Percentiles rank a stretch among this genome's conserved stretches.
phyloP scores from a whole-genome alignment of 2,888 invertebrate species.

The Lycia hirtaria region DNA sequence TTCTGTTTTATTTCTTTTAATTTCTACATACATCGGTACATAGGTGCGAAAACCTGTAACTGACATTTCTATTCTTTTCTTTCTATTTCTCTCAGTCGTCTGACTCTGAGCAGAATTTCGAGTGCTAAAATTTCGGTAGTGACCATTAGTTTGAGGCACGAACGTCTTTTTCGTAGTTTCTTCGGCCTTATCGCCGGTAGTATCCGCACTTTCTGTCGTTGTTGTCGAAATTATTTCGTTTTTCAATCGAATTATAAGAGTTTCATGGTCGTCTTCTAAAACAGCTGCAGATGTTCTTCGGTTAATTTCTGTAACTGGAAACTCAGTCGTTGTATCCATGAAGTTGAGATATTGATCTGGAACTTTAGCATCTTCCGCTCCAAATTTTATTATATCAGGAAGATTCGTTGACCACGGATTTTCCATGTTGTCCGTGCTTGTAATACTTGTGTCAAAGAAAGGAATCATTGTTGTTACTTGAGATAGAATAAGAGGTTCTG shows the following conservation, averaged over 20 bases:
- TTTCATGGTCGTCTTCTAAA: slow-evolving; percentile 37
- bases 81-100: slow-evolving; percentile 62
- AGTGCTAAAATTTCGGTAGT: slow-evolving; percentile 66
- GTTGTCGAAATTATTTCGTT: slow-evolving; percentile 50
- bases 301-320: slow-evolving; percentile 32
- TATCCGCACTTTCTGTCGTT: slow-evolving; percentile 30
- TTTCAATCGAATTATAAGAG: slow-evolving; percentile 59
- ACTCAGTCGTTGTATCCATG: slow-evolving; percentile 34
- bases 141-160: slow-evolving; percentile 76
- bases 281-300: slow-evolving; percentile 41
- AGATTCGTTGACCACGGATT: slow-evolving; percentile 53
- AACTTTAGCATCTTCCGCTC: slow-evolving; percentile 73
- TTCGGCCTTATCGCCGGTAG: slow-evolving; percentile 38
- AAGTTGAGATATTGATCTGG: slow-evolving; percentile 62
- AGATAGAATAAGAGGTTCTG: slow-evolving; percentile 43
- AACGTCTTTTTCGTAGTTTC: slow-evolving; percentile 58
- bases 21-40: slow-evolving; percentile 71
- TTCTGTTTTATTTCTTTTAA: slow-evolving; percentile 64
- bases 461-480: slow-evolving; percentile 51
- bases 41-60: slow-evolving; percentile 59
- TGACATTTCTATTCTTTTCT: slow-evolving; percentile 62
- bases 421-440: slow-evolving; percentile 46
- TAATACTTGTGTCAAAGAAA: slow-evolving; percentile 50
- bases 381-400: slow-evolving; percentile 70
- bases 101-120: slow-evolving; percentile 54